Evolutionary conservation across 2,888 invertebrate genomes (phyloP).

Genomic region (Xanthostigma xanthostigma): DNA sequence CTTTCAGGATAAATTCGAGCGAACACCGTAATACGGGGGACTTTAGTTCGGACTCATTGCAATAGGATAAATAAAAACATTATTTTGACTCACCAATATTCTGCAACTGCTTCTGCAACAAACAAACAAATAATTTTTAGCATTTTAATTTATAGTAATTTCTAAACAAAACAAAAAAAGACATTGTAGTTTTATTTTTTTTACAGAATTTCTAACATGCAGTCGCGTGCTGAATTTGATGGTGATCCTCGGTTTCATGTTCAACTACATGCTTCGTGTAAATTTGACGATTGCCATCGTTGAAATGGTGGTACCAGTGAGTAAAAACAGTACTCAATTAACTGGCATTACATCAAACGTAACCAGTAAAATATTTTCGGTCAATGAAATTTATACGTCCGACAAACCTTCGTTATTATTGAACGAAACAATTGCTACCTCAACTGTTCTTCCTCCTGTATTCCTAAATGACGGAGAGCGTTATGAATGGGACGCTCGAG

Average conservation of each 20-base stretch:
- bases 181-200: constrained; percentile 58
- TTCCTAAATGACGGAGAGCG: constrained; percentile 23
- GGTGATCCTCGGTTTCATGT: constrained; percentile 78
- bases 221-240: constrained; percentile 68
- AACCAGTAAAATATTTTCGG: background rate
- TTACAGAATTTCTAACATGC: constrained; percentile 58
- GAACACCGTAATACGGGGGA: too few species aligned
- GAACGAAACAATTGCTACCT: background rate
- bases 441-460: background rate
- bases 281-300: constrained; percentile 79
- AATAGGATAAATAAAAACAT: too few species aligned
- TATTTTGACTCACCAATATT: too few species aligned
- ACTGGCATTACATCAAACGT: background rate
- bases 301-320: constrained; percentile 46
- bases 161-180: constrained; percentile 52
- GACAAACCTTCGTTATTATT: too few species aligned
- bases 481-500: constrained; percentile 64
- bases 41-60: too few species aligned
- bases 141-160: too few species aligned
- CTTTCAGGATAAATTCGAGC: too few species aligned
- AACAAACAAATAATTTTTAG: too few species aligned
- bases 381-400: too few species aligned
- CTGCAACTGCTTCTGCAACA: too few species aligned
- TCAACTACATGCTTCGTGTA: constrained; percentile 77
- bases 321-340: background rate